Conservation (phyloP, 2,888 invertebrate species). For the Listrodromus nycthemerus region DNA sequence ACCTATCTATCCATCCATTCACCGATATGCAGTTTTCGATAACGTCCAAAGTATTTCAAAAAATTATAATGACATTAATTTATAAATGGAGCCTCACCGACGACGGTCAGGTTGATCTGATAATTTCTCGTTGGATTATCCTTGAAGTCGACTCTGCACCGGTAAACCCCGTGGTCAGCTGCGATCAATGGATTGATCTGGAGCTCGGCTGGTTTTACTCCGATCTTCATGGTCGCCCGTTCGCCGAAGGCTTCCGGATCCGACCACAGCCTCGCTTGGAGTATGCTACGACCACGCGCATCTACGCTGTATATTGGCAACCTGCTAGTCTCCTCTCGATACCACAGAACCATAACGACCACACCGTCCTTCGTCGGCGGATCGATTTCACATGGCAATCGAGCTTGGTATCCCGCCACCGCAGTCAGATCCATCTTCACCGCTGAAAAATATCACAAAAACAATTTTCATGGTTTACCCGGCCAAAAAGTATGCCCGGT, state of each 20-base stretch:
- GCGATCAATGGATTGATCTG: constrained; percentile 83
- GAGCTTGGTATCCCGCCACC: constrained; percentile 92
- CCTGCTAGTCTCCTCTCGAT: constrained; percentile 90
- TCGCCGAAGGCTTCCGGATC: constrained; percentile 83
- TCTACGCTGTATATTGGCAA: constrained; percentile 93
- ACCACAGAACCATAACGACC: constrained; percentile 96
- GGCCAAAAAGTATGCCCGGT: background rate
- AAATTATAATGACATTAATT: background rate
- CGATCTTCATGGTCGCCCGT: constrained; percentile 84
- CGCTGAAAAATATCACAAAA: constrained; percentile 82
- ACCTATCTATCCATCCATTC: too few species aligned
- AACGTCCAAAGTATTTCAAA: background rate
- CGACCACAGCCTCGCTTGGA: constrained; percentile 84
- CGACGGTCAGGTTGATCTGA: constrained; percentile 85
- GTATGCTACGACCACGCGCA: constrained; percentile 83
- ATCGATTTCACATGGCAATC: constrained; percentile 94
- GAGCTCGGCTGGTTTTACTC: constrained; percentile 83
- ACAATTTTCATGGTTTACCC: constrained; percentile 37
- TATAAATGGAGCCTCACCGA: constrained; percentile 83
- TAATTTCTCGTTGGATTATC: constrained; percentile 86
- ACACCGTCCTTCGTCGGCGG: constrained; percentile 91
- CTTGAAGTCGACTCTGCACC: constrained; percentile 85
- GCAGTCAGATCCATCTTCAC: constrained; percentile 91
- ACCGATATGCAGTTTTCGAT: too few species aligned
- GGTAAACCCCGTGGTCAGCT: constrained; percentile 85